Conservation (phyloP, 2,113 vertebrate genomes). For the Anoplopoma fimbria region DNA sequence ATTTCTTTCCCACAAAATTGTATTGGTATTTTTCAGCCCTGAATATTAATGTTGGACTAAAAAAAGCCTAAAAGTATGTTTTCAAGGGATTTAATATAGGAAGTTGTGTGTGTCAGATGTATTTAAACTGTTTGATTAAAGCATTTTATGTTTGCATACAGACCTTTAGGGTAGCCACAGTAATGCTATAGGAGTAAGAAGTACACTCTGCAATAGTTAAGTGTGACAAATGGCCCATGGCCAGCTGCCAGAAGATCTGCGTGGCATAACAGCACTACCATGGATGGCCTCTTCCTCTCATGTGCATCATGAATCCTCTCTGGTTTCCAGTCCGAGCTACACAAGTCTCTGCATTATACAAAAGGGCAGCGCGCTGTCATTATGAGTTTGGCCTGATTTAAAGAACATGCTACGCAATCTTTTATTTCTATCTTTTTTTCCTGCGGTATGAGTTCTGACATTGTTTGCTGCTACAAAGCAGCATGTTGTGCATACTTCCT, state of each 20-base stretch:
- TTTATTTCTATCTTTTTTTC: background rate
- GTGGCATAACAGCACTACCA: background rate
- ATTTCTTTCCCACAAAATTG: background rate
- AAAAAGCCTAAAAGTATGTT: background rate
- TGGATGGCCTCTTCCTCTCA: background rate
- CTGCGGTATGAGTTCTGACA: constrained; percentile 23
- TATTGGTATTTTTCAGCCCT: background rate
- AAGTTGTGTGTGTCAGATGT: background rate
- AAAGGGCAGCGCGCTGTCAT: background rate
- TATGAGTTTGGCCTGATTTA: background rate
- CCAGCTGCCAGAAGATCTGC: background rate
- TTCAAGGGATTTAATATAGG: background rate
- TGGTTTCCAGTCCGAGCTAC: constrained; percentile 5
- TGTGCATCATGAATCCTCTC: constrained; percentile 15
- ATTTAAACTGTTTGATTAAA: background rate
- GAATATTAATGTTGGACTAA: background rate
- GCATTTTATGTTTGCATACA: background rate
- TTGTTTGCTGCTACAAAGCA: constrained; percentile 13
- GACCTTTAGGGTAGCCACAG: background rate
- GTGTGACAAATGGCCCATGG: constrained; percentile 32
- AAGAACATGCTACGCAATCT: background rate
- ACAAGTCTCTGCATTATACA: constrained; percentile 18
- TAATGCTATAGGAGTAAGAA: background rate
- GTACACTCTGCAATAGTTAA: background rate
- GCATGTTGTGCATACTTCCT: constrained; percentile 29